Evolutionary conservation across 2,888 invertebrate genomes (phyloP), one percentile per base, ranked within the genome.

Genomic region (Villa cingulata): DNA sequence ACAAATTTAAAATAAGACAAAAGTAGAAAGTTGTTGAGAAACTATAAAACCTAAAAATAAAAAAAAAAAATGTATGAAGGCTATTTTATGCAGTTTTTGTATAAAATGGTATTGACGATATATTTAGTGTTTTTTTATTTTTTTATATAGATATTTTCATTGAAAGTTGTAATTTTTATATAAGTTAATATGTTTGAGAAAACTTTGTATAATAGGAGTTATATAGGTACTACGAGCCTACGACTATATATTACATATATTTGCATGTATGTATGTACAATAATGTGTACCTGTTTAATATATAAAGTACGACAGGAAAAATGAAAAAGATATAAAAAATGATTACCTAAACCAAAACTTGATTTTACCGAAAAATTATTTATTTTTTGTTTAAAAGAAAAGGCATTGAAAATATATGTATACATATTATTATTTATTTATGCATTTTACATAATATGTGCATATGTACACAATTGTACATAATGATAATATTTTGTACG

Each of bases 21-120:
- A 43, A 46, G 46, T 46, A 46, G 46, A 46, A 46, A 46, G 46
- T 46, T 46, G 37, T 37, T 46, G 37, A 18, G 37, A 41, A 46
- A 46, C 41, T 17, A 42, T n/a, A n/a, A n/a, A 37, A 20, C 37
- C 12, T 12, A 32, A n/a, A n/a, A n/a, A n/a, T n/a, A n/a, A n/a
- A n/a, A n/a, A n/a, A n/a, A n/a, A n/a, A n/a, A n/a, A 23, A 23
- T 23, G 23, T 7, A 12, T 32, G 29, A 32, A 32, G 29, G 29
- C 12, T 32, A 12, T n/a, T n/a, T n/a, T 12, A 32, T 32, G 29
- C 23, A 23, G 4, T 23, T 23, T 23, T 23, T 23, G 4, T 23
- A 6, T 23, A 6, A 12, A 12, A 12, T 12, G 9, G 9, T 32
- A 32, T 1, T 12, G 12, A 32, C 4, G 12, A 32, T 12, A 32